Percentiles rank a stretch among this genome's conserved stretches.
Evolutionary conservation across 30 jellyfish, hydroid and myxozoan species (phyloP).

Genomic region (Hydractinia symbiolongicarpus): DNA sequence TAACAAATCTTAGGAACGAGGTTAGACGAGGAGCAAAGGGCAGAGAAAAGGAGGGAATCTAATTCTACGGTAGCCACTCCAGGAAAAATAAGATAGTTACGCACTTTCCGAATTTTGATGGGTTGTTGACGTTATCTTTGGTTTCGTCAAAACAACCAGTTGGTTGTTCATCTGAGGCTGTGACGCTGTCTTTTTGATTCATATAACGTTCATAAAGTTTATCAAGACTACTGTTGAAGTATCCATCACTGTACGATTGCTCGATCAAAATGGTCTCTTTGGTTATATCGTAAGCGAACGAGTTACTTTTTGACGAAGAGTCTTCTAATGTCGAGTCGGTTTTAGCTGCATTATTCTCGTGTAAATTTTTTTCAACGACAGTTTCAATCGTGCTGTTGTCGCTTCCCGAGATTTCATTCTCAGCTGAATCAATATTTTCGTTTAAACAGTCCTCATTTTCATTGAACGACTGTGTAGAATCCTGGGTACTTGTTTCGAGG

Average conservation of each 20-base stretch:
- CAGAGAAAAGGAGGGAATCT: background rate
- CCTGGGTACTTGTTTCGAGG: too few relatives aligned
- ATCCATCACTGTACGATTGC: constrained; percentile 15
- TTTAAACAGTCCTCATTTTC: too few relatives aligned
- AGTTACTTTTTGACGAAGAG: background rate
- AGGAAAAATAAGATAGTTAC: background rate
- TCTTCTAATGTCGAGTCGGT: background rate
- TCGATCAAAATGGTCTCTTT: background rate
- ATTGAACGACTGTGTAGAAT: too few relatives aligned
- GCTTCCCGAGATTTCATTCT: too few relatives aligned
- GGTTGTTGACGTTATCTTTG: background rate
- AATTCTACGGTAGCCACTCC: background rate
- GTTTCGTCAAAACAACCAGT: constrained; percentile 39
- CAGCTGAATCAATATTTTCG: too few relatives aligned
- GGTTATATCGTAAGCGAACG: background rate
- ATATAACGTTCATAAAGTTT: constrained; percentile 1
- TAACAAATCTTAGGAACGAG: background rate
- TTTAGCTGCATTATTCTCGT: too few relatives aligned
- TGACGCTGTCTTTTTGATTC: constrained; percentile 3
- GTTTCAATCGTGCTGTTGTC: too few relatives aligned
- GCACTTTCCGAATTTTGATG: background rate
- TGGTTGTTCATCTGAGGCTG: constrained; percentile 11
- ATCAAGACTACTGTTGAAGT: background rate
- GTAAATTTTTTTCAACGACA: too few relatives aligned
- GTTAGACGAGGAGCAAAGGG: background rate